phyloP scores from a whole-genome alignment of 2,113 vertebrate genomes.

The Poeciliopsis occidentalis region DNA sequence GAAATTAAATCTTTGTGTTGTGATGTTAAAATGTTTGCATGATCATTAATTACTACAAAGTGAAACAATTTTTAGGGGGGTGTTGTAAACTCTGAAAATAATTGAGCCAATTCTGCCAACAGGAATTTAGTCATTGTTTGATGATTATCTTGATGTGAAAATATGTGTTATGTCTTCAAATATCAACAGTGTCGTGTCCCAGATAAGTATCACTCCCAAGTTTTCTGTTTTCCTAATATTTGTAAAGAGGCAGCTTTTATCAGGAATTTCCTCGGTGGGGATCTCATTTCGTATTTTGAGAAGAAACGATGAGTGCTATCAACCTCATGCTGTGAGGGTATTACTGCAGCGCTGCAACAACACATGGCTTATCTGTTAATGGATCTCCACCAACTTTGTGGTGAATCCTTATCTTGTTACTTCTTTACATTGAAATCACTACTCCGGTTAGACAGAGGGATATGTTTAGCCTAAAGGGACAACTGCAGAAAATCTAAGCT shows the following conservation, averaged over 20 bases:
- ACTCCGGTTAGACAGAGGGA: background rate
- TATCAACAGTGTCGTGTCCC: background rate
- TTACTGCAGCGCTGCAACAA: background rate
- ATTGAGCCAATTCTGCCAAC: background rate
- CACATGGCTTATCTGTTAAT: background rate
- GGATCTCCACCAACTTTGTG: background rate
- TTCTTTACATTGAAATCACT: background rate
- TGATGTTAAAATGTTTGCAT: background rate
- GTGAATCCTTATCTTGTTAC: background rate
- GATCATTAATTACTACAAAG: background rate
- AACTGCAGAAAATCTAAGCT: background rate
- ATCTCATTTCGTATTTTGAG: background rate
- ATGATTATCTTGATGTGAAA: background rate
- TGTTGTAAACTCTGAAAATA: background rate
- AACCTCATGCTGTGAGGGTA: background rate
- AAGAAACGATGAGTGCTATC: background rate
- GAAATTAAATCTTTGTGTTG: background rate
- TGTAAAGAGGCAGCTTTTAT: constrained; percentile 5
- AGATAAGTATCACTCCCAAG: background rate
- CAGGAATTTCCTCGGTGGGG: background rate
- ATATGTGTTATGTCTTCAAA: background rate
- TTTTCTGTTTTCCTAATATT: background rate
- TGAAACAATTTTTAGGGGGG: background rate
- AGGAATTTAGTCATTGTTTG: background rate
- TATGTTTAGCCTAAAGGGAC: no score